phyloP scores from a whole-genome alignment of 1,140 invertebrate genomes.

The Caenorhabditis inopinata region DNA sequence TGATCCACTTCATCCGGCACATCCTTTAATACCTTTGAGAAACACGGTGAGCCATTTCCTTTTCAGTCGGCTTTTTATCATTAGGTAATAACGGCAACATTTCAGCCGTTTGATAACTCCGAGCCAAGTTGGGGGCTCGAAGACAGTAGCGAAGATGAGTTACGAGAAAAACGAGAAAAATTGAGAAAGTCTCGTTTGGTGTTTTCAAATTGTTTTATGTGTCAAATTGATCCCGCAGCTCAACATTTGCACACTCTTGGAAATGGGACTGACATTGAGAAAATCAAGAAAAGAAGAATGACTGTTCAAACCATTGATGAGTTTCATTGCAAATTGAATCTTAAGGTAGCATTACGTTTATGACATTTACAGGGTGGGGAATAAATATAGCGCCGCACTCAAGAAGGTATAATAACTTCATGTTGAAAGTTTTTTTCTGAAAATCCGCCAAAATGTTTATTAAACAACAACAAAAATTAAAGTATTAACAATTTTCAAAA shows the following conservation, averaged over 20 bases:
- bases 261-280: neutral
- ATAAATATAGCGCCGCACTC: too few relatives aligned
- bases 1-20: neutral
- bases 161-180: neutral
- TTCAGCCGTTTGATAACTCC: neutral
- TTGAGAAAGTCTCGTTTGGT: neutral
- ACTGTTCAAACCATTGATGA: neutral
- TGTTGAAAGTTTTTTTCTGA: too few relatives aligned
- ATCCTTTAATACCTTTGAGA: neutral
- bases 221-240: neutral
- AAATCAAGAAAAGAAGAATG: constrained; percentile 8
- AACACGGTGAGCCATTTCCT: neutral
- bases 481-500: too few relatives aligned
- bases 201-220: neutral
- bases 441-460: too few relatives aligned
- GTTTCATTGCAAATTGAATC: neutral
- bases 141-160: constrained; percentile 4
- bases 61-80: too few relatives aligned
- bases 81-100: neutral
- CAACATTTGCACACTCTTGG: neutral
- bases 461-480: too few relatives aligned
- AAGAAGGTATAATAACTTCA: too few relatives aligned
- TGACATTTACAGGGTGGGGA: too few relatives aligned
- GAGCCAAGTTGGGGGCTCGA: neutral
- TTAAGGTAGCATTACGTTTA: neutral